Conservation (phyloP, 1,140 invertebrate species). For the Eufriesea mexicana region DNA sequence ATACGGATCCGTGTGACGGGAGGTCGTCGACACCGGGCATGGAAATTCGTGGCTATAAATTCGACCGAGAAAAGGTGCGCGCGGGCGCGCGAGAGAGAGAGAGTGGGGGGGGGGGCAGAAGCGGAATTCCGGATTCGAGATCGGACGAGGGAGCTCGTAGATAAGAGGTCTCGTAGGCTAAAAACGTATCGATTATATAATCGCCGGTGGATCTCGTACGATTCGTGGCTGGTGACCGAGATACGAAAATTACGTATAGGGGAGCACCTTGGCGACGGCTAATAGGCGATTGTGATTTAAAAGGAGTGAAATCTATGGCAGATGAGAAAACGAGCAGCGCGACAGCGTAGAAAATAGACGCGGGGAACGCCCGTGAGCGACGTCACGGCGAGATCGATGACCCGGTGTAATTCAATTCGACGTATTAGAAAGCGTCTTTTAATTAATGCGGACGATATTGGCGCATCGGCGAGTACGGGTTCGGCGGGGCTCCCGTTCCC, state of each 20-base stretch:
- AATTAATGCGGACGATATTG: constrained; percentile 58
- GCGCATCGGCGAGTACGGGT: not conserved
- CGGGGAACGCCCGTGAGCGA: constrained; percentile 56
- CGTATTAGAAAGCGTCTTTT: constrained; percentile 61
- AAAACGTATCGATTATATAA: constrained; percentile 8
- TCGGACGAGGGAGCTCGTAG: not conserved
- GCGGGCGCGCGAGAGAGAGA: no score
- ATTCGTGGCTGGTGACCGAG: constrained; percentile 19
- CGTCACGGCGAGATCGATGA: constrained; percentile 44
- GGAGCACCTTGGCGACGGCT: not conserved
- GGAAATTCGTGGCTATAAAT: not conserved
- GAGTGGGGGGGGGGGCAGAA: not conserved
- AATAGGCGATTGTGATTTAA: constrained; percentile 59
- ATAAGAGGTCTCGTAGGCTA: not conserved
- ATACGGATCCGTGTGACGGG: not conserved
- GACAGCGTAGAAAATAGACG: constrained; percentile 43
- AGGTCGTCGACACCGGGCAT: not conserved
- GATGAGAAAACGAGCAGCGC: constrained; percentile 50
- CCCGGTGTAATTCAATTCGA: constrained; percentile 62
- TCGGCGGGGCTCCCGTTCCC: no score
- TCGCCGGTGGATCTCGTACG: not conserved
- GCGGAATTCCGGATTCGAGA: not conserved
- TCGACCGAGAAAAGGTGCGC: not conserved
- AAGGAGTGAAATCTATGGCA: constrained; percentile 62
- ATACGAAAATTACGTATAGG: constrained; percentile 26